Base-by-base conservation (phyloP, 2,888 invertebrate species). In the Megamerina dolium region DNA sequence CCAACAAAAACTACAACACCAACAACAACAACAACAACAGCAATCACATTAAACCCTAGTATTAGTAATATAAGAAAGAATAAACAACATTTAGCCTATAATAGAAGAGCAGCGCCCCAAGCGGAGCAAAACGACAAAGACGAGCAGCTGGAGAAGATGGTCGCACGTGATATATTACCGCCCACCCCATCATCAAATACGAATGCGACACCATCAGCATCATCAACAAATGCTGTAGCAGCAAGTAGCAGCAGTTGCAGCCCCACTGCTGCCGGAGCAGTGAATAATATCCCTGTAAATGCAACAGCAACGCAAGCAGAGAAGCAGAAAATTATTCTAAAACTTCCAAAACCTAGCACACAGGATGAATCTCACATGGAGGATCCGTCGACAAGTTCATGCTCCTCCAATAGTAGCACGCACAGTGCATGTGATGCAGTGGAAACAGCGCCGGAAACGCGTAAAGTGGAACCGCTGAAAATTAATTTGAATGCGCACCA, bases 391-490 rank as follows among this genome's bases (percentile, higher is more conserved):
- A 36, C 37, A 18, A 43, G 42, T 23, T 37, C 21, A 16, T 34
- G 39, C 41, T 41, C 43, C 36, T 51, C 38, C 39, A 46, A 31
- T 29, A 43, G 42, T 39, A 43, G 48, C 30, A 26, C 37, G 29
- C n/a, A n/a, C n/a, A 43, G 37, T 30, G 14, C 42, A 34, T 20
- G 42, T 21, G 10, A 23, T 10, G 10, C 10, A 23, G 6, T 6
- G 8, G 6, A 6, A 23, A 33, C 37, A 12, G 37, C 38, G 5
- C 53, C 48, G 30, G 51, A 57, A 37, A 52, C 51, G 21, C 61
- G 71, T 30, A 70, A 70, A 52, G 72, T 72, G 5, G 72, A 72
- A 46, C 72, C 72, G n/a, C 54, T 72, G 29, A 71, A 71, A 51
- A 72, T 72, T 5, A 72, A 72, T 48, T 51, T 72, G 35, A 64